Evolutionary conservation across 1,140 invertebrate genomes (phyloP), one percentile per base, ranked within the genome.

Genomic region (Wiebesia pumilae): DNA sequence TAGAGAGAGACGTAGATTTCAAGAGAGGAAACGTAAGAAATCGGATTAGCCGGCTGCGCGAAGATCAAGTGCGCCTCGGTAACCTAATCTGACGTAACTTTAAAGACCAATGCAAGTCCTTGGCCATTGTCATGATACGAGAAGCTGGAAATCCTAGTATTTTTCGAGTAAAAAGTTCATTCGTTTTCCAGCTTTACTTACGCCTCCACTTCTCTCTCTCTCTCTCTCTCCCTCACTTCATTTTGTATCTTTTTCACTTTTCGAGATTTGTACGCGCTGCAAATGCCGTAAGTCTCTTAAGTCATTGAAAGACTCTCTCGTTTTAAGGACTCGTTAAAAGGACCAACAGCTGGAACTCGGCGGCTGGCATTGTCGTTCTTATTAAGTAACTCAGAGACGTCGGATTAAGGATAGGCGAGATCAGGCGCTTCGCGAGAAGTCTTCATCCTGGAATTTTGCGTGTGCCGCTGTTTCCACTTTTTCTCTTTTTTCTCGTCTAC

Each of bases 41-140:
- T 87, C 81, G 75, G 86, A 77, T 87, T 82, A 81, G 75, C 81
- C 40, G 81, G 62, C 54, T 75, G 83, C 62, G 87, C 78, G 33
- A 27, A 71, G 71, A 83, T 35, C 67, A 79, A 79, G 75, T 33
- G 88, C 69, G 85, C 33, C 73, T 78, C 40, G 65, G 77, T 79
- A 87, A 83, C 81, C 54, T 85, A 85, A 85, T 85, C 84, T 81
- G 84, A 85, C 78, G 78, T 73, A 85, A 85, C 78, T 81, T 40
- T 47, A 58, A 67, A 40, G 75, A 51, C 75, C 43, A 21, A 62
- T 83, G 43, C 21, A 40, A 83, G 40, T 35, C 69, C 62, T 73
- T 27, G 33, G 27, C 21, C 51, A 54, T 83, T 83, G 69, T 83
- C 69, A 77, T 62, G 65, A 47, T 30, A 73, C 35, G 75, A 3